These are phyloP conservation scores for Mamestra brassicae DNA, from an alignment of 2,888 invertebrate species.

Conservation along the genomic window DNA sequence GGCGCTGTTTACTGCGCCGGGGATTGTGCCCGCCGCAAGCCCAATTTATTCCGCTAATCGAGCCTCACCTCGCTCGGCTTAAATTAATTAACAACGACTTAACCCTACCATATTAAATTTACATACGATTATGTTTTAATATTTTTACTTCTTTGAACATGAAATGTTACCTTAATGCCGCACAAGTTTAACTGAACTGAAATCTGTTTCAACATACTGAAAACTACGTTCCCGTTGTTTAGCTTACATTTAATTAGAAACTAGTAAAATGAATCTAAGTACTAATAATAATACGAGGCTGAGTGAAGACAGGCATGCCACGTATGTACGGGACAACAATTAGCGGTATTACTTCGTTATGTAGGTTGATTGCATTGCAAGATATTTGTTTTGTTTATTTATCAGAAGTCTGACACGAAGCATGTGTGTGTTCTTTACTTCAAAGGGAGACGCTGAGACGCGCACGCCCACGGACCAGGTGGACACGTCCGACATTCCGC, in stretches of 20 bases:
- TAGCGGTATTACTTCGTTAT: slow-evolving; percentile 72
- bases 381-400: slow-evolving; percentile 70
- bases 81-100: slow-evolving; percentile 88
- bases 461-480: slow-evolving; percentile 83
- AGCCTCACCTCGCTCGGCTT: slow-evolving; percentile 84
- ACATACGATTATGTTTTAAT: slow-evolving; percentile 57
- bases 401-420: slow-evolving; percentile 67
- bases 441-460: slow-evolving; percentile 78
- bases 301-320: slow-evolving; percentile 36
- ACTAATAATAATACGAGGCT: slow-evolving; percentile 1
- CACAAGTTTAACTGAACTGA: slow-evolving; percentile 5
- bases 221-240: neutral
- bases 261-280: neutral
- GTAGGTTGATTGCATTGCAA: slow-evolving; percentile 76
- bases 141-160: slow-evolving; percentile 57
- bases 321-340: slow-evolving; percentile 69
- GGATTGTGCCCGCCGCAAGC: slow-evolving; percentile 85
- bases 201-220: neutral
- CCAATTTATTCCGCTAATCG: slow-evolving; percentile 89
- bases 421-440: slow-evolving; percentile 73
- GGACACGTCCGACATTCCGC: slow-evolving; percentile 80
- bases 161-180: slow-evolving; percentile 14
- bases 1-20: slow-evolving; percentile 85
- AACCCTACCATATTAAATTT: slow-evolving; percentile 79
- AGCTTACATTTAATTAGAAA: neutral